These are phyloP conservation scores for Biston stratarius DNA, from an alignment of 2,888 invertebrate species.

Conservation along the genomic window DNA sequence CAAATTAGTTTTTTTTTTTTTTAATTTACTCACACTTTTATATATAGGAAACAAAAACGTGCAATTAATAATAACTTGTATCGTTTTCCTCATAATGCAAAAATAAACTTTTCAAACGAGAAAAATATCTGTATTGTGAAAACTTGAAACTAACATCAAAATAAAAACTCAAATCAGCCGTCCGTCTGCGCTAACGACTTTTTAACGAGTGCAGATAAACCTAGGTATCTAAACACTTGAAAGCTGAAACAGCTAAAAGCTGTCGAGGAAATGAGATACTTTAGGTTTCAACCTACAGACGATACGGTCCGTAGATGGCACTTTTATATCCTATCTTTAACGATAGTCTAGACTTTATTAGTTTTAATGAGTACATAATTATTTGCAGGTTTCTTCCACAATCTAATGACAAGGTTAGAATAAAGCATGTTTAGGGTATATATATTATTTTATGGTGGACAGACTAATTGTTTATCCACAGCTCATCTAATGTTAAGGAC, in stretches of 20 bases:
- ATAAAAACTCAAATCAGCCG: constrained; percentile 32
- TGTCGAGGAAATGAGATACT: constrained; percentile 25
- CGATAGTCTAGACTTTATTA: constrained; percentile 6
- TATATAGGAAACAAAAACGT: no score
- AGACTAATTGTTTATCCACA: no score
- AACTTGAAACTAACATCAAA: constrained; percentile 21
- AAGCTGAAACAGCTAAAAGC: constrained; percentile 26
- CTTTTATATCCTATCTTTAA: constrained; percentile 10
- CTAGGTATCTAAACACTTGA: constrained; percentile 27
- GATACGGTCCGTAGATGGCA: constrained; percentile 11
- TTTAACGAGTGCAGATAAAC: constrained; percentile 42
- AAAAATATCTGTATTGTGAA: background rate
- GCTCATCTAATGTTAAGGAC: no score
- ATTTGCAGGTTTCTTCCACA: background rate
- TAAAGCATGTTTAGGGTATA: no score
- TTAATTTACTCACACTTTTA: no score
- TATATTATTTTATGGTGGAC: no score
- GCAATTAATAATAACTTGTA: background rate
- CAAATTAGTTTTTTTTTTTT: no score
- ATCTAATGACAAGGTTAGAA: no score
- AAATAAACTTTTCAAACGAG: background rate
- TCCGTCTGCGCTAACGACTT: constrained; percentile 40
- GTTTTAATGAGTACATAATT: constrained; percentile 3
- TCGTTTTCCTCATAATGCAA: constrained; percentile 3
- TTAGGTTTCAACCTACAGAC: constrained; percentile 14